Evolutionary conservation across 2,888 invertebrate species (phyloP).

Genomic region (Melanchra persicariae): DNA sequence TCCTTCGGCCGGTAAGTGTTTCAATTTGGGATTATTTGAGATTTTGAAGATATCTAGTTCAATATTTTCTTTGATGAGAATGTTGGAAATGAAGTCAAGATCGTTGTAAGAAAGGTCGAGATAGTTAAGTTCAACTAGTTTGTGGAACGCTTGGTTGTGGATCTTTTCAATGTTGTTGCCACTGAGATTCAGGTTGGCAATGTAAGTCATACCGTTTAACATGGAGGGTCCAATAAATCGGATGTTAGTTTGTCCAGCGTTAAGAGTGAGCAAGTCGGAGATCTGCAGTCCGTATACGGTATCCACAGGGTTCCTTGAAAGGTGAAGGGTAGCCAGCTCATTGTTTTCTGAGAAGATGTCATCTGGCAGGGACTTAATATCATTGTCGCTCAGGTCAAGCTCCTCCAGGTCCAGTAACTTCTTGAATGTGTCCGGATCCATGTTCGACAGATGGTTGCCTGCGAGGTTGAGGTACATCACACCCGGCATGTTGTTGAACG

Average conservation of each 20-base stretch:
- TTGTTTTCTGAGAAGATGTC: conserved; percentile 92
- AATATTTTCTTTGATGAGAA: conserved; percentile 93
- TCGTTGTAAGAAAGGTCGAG: conserved; percentile 94
- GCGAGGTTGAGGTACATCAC: conserved; percentile 93
- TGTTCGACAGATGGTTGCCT: conserved; percentile 92
- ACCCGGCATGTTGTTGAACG: conserved; percentile 92
- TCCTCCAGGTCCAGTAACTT: conserved; percentile 92
- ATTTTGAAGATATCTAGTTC: conserved; percentile 93
- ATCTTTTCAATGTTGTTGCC: conserved; percentile 93
- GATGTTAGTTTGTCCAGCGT: conserved; percentile 93
- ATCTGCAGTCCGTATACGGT: conserved; percentile 92
- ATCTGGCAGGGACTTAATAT: conserved; percentile 91
- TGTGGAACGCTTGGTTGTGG: conserved; percentile 92
- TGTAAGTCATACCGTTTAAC: conserved; percentile 91
- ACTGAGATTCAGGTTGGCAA: conserved; percentile 93
- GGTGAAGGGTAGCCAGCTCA: conserved; percentile 92
- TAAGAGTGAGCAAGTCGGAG: conserved; percentile 92
- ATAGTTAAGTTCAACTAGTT: conserved; percentile 92
- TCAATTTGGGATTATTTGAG: conserved; percentile 93
- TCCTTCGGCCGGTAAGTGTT: conserved; percentile 92
- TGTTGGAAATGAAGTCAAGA: conserved; percentile 92
- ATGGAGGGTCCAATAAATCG: conserved; percentile 92
- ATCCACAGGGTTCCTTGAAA: conserved; percentile 93
- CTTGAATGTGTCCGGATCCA: conserved; percentile 92
- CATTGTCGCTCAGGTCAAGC: conserved; percentile 93